These are phyloP conservation scores for Callaeas wilsoni DNA, from an alignment of 2,113 vertebrate species.

Conservation along the genomic window DNA sequence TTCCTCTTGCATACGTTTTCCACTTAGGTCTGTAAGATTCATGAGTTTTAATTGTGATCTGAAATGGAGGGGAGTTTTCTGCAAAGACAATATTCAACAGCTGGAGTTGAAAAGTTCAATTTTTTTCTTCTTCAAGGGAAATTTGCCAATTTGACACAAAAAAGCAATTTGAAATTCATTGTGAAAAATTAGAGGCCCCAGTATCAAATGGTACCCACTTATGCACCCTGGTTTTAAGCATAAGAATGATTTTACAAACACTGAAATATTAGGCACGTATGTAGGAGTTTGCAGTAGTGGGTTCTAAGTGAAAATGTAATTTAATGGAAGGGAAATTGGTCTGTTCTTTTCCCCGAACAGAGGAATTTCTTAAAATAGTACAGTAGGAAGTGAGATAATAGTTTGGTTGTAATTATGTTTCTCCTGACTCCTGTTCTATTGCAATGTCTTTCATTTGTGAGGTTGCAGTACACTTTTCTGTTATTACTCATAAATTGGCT, in stretches of 20 bases:
- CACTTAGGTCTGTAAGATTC: background rate
- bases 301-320: background rate
- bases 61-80: background rate
- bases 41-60: background rate
- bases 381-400: background rate
- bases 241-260: background rate
- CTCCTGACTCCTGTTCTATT: background rate
- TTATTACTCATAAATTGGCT: background rate
- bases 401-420: background rate
- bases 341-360: background rate
- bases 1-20: background rate
- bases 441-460: background rate
- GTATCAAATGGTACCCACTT: background rate
- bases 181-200: background rate
- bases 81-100: background rate
- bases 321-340: background rate
- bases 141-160: background rate
- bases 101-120: background rate
- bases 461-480: background rate
- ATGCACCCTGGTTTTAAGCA: background rate
- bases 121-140: background rate
- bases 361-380: background rate
- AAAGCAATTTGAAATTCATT: background rate
- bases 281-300: background rate
- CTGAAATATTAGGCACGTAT: background rate